Conservation (phyloP, 1,140 invertebrate species). For the Meloidogyne exigua region DNA sequence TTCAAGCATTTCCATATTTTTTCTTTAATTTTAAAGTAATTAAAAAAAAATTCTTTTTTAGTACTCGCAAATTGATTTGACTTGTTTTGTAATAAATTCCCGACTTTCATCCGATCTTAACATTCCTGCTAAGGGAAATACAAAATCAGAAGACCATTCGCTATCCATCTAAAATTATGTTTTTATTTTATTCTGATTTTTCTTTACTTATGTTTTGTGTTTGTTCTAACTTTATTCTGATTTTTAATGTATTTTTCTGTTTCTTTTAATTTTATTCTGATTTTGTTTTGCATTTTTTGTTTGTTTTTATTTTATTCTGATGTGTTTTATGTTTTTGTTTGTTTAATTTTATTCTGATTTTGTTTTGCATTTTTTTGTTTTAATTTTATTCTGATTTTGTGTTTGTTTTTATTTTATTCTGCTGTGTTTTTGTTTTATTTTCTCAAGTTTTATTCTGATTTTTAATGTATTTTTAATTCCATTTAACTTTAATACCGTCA, state of each 20-base stretch:
- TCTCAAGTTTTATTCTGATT: background rate
- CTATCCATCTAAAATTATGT: slow-evolving; percentile 15
- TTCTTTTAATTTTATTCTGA: background rate
- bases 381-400: no score
- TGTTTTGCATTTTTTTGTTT: background rate
- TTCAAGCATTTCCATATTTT: slow-evolving; percentile 12
- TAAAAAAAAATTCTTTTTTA: background rate
- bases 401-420: no score
- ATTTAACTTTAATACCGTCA: slow-evolving; percentile 2
- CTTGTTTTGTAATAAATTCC: slow-evolving; percentile 13
- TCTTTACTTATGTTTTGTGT: background rate
- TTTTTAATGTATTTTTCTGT: background rate
- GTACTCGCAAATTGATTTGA: slow-evolving; percentile 14
- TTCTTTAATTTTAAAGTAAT: background rate
- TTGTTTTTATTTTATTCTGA: background rate
- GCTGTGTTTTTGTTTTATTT: no score
- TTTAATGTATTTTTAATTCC: background rate
- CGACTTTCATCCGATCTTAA: slow-evolving; percentile 14
- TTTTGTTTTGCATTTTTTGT: background rate
- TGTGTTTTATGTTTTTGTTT: background rate
- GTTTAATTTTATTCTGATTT: background rate
- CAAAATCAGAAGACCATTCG: slow-evolving; percentile 24
- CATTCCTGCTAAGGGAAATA: slow-evolving; percentile 13
- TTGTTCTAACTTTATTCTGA: background rate
- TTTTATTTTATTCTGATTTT: slow-evolving; percentile 2